Base-by-base conservation (phyloP, 2,797 vertebrate genomes). In the Notamacropus eugenii region DNA sequence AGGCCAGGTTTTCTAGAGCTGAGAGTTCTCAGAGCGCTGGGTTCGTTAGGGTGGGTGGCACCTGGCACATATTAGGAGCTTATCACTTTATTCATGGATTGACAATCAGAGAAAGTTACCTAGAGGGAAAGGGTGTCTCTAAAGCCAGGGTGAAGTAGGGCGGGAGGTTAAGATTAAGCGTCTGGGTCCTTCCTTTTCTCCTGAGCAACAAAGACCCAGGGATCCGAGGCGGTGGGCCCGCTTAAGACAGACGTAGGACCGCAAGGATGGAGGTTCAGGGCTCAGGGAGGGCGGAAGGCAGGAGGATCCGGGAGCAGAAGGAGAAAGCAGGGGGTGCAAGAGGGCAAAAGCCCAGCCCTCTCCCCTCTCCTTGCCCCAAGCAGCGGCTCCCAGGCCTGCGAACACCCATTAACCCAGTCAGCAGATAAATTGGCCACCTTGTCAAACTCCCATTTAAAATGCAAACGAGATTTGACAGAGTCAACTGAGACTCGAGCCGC, bases 361-460 rank as follows among this genome's bases (percentile, higher is more conserved):
- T 67, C 92, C 96, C 96, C 87, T 94, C 55, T 96, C 96, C 57
- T 56, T 92, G 0, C 0, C 59, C 31, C 6, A 93, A 97, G 24
- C 96, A 98, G 98, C 96, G 97, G 40, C 74, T 50, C 40, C 31
- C 74, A 46, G 74, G 74, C 40, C 74, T 0, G 74, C 93, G 95
- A 98, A 97, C 97, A 97, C 97, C 96, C 94, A 28, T 95, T 98
- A 98, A 98, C 98, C 97, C 98, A 98, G 95, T 96, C 98, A 98
- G 97, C 96, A 99, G 98, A 99, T 98, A 98, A 99, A 99, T 99
- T 98, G 98, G 98, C 98, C 98, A 11, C 97, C 91, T 10, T 98
- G 98, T 99, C 99, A 99, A 99, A 99, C 99, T 99, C 98, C 98
- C 99, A 99, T 99, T 99, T 99, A 99, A 99, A 99, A 99, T 98